phyloP scores from a whole-genome alignment of 2,888 invertebrate genomes.

The Hipparchia semele region DNA sequence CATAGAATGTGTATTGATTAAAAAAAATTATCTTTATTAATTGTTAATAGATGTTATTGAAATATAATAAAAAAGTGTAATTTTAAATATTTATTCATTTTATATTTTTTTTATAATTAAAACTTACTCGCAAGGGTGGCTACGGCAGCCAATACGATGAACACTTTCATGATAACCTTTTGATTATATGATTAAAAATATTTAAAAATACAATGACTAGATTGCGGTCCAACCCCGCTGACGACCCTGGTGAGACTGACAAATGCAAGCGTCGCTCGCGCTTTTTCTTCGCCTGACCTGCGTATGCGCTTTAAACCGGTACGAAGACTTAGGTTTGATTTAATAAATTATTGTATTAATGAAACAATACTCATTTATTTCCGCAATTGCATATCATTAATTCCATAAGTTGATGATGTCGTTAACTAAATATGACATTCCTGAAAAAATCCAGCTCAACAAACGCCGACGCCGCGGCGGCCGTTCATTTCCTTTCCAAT shows the following conservation, averaged over 20 bases:
- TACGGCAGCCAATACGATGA: slow-evolving; percentile 74
- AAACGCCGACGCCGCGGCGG: not conserved
- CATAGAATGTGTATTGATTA: not conserved
- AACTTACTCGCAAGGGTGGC: slow-evolving; percentile 78
- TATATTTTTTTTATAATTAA: not conserved
- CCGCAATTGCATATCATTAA: slow-evolving; percentile 46
- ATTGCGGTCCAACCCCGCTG: slow-evolving; percentile 73
- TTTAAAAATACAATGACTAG: slow-evolving; percentile 72
- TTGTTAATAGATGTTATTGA: not conserved
- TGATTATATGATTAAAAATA: slow-evolving; percentile 59
- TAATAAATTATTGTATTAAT: slow-evolving; percentile 67
- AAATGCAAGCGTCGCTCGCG: slow-evolving; percentile 66
- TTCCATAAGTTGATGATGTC: slow-evolving; percentile 33
- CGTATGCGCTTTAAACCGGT: slow-evolving; percentile 73
- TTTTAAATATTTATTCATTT: not conserved
- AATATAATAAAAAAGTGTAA: not conserved
- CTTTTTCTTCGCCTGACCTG: slow-evolving; percentile 76
- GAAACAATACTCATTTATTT: slow-evolving; percentile 68
- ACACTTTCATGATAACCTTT: slow-evolving; percentile 80
- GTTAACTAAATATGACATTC: slow-evolving; percentile 27
- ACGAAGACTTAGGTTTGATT: slow-evolving; percentile 69
- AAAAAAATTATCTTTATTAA: not conserved
- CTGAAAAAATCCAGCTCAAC: not conserved
- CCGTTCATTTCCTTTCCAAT: not conserved
- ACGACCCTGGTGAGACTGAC: slow-evolving; percentile 78